Conservation (phyloP, 2,113 vertebrate species). For the Chaenogobius annularis region DNA sequence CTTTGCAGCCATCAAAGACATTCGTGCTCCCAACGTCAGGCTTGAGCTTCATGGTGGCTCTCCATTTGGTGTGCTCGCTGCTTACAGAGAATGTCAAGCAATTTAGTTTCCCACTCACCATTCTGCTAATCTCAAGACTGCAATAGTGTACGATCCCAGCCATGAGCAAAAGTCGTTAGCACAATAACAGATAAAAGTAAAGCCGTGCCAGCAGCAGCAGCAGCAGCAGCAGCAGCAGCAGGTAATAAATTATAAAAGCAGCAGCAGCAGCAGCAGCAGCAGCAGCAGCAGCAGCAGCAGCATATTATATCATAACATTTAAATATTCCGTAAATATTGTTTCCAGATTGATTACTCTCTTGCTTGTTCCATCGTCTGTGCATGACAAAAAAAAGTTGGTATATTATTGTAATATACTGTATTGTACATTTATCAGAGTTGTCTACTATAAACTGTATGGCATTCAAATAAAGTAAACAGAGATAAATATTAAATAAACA, state of each 20-base stretch:
- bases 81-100: conserved; percentile 59
- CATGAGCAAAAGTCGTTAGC: conserved; percentile 7
- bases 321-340: not conserved
- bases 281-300: no score
- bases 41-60: conserved; percentile 39
- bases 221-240: no score
- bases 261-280: no score
- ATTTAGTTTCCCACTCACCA: conserved; percentile 41
- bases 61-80: conserved; percentile 56
- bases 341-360: not conserved
- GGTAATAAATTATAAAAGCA: no score
- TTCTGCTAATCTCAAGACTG: conserved; percentile 52
- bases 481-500: not conserved
- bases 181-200: conserved; percentile 29
- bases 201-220: conserved; percentile 14
- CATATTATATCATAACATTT: conserved; percentile 9
- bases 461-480: not conserved
- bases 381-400: no score
- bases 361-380: no score
- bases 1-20: conserved; percentile 71
- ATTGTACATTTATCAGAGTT: not conserved
- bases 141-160: conserved; percentile 34
- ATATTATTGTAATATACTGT: not conserved
- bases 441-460: not conserved
- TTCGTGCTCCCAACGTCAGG: conserved; percentile 56